These are phyloP conservation scores for Centropyge bicolor DNA, from an alignment of 2,797 vertebrate genomes.

Conservation along the genomic window DNA sequence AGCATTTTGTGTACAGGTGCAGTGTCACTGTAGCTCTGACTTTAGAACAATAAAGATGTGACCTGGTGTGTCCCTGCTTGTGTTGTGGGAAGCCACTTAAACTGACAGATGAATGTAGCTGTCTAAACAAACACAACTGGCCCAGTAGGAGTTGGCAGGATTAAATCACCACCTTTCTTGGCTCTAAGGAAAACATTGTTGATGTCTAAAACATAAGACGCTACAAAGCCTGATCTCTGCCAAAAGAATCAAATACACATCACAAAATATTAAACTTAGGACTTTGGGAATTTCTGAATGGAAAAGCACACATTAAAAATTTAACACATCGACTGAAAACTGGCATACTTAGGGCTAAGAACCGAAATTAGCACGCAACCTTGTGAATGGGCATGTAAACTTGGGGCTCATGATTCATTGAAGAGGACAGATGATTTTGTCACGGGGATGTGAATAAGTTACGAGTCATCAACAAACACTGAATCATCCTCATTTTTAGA, in stretches of 20 bases:
- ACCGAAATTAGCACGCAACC: neutral
- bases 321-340: neutral
- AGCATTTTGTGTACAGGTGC: neutral
- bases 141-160: neutral
- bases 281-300: neutral
- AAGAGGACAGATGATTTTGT: neutral
- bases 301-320: neutral
- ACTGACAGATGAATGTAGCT: neutral
- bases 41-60: constrained; percentile 5
- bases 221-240: neutral
- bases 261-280: neutral
- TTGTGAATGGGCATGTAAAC: neutral
- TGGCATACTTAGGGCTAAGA: neutral
- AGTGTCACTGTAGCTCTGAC: neutral
- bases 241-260: neutral
- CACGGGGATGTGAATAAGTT: constrained; percentile 20
- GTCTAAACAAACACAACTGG: constrained; percentile 20
- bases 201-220: neutral
- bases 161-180: constrained; percentile 12
- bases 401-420: neutral
- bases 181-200: neutral
- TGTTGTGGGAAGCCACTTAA: neutral
- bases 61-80: neutral
- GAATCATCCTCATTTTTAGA: constrained; percentile 26
- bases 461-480: constrained; percentile 21